A percentile compares a stretch with the other conserved stretches of the same genome.
These are phyloP conservation scores for Aspidoscelis tigris DNA, from an alignment of 2,113 vertebrate species.

Conservation along the genomic window DNA sequence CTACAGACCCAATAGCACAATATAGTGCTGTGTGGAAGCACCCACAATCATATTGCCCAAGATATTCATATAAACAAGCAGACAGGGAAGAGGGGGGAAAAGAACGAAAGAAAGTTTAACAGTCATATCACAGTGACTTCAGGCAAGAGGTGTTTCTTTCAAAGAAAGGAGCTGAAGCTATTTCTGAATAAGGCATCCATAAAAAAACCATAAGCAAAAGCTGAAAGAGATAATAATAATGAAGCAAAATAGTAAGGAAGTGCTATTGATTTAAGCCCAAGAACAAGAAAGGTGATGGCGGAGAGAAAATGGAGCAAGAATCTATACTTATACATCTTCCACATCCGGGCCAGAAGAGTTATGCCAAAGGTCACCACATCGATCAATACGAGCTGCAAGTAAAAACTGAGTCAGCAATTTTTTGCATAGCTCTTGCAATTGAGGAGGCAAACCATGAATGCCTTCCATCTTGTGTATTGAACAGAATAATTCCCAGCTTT, in stretches of 20 bases:
- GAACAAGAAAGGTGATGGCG: slow-evolving; percentile 52
- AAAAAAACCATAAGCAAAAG: slow-evolving; percentile 45
- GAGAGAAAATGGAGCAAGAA: slow-evolving; percentile 52
- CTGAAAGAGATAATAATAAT: slow-evolving; percentile 38
- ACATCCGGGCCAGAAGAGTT: slow-evolving; percentile 80
- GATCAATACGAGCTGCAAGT: slow-evolving; percentile 78
- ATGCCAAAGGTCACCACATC: slow-evolving; percentile 79
- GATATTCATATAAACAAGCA: slow-evolving; percentile 18
- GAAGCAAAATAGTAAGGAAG: slow-evolving; percentile 42
- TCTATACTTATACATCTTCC: slow-evolving; percentile 84
- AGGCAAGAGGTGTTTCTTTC: not conserved
- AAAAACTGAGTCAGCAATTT: slow-evolving; percentile 63
- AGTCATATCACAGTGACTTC: not conserved
- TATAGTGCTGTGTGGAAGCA: no score
- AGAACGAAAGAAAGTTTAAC: slow-evolving; percentile 33
- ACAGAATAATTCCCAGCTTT: not conserved
- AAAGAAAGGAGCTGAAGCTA: not conserved
- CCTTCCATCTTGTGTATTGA: not conserved
- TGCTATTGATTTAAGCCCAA: slow-evolving; percentile 34
- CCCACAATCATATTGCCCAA: no score
- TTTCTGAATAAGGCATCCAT: slow-evolving; percentile 36
- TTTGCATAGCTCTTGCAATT: slow-evolving; percentile 26
- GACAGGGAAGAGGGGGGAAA: not conserved
- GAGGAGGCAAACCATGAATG: slow-evolving; percentile 22
- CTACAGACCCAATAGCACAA: no score